These are phyloP conservation scores for Spilogale gracilis DNA, from an alignment of 2,113 vertebrate genomes.

Conservation along the genomic window DNA sequence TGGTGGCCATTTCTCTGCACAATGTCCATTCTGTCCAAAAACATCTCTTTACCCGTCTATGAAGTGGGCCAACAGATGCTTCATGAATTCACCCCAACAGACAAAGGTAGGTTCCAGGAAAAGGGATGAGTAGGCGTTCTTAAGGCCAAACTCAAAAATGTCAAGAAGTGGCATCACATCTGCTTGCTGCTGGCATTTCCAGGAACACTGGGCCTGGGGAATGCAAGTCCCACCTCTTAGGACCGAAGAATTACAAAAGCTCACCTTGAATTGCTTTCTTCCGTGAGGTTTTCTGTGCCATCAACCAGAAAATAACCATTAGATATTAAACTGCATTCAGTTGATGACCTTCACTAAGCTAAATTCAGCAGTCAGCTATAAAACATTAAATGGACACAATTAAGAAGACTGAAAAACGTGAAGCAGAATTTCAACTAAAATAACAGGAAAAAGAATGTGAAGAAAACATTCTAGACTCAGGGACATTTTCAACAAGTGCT, in stretches of 20 bases:
- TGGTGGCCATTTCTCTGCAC: neutral
- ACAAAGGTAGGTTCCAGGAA: neutral
- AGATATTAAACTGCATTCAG: slow-evolving; percentile 66
- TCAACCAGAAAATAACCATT: slow-evolving; percentile 69
- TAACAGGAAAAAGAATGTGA: slow-evolving; percentile 56
- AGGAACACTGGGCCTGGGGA: slow-evolving; percentile 14
- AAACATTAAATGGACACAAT: slow-evolving; percentile 72
- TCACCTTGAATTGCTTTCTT: slow-evolving; percentile 68
- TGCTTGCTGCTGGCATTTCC: neutral
- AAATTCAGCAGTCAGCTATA: slow-evolving; percentile 72
- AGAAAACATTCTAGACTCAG: neutral
- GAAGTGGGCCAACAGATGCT: slow-evolving; percentile 9
- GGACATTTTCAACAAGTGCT: neutral
- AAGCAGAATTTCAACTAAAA: slow-evolving; percentile 49
- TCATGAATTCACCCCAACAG: neutral
- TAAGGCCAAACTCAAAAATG: slow-evolving; percentile 20
- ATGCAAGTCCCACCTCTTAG: neutral
- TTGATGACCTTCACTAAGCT: slow-evolving; percentile 69
- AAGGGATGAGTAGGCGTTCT: slow-evolving; percentile 45
- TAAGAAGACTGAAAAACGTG: slow-evolving; percentile 57
- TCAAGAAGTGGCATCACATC: neutral
- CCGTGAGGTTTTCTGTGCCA: slow-evolving; percentile 57
- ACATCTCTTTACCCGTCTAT: neutral
- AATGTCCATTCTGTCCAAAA: neutral
- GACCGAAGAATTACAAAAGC: slow-evolving; percentile 67